A percentile compares a stretch with the other conserved stretches of the same genome.
These are phyloP conservation scores for Onychorhynchus coronatus DNA, from an alignment of 2,113 vertebrate genomes.

Conservation along the genomic window DNA sequence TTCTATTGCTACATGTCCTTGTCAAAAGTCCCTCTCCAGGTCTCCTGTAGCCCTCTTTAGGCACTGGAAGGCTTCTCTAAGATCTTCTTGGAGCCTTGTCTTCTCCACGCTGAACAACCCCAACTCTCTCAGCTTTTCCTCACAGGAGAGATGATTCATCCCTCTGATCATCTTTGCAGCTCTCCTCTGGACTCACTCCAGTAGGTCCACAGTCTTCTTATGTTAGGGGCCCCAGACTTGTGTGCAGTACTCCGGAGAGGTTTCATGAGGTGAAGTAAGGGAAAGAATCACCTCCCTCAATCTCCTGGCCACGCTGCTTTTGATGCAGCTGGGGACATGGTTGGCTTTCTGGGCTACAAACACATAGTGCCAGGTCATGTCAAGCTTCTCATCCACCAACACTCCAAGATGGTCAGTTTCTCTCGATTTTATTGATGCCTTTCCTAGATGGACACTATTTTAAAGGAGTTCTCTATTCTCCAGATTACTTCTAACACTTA, in stretches of 20 bases:
- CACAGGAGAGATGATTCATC: neutral
- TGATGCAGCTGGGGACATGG: neutral
- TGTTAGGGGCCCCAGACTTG: neutral
- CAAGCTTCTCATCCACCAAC: neutral
- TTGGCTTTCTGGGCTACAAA: neutral
- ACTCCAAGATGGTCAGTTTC: neutral
- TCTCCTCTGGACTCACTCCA: neutral
- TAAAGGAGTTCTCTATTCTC: neutral
- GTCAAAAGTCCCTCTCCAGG: neutral
- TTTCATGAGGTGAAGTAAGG: neutral
- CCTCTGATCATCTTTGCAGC: neutral
- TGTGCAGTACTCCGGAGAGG: neutral
- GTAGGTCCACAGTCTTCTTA: neutral
- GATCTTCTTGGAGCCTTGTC: neutral
- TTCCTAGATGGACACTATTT: neutral
- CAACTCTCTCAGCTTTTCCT: neutral
- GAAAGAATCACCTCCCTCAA: neutral
- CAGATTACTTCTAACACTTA: neutral
- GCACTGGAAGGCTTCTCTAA: neutral
- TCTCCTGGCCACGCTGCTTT: neutral
- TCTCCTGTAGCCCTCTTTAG: neutral
- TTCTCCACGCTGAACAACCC: neutral
- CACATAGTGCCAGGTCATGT: rapidly evolving
- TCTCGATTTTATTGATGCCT: neutral
- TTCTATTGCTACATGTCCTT: too few species aligned